phyloP scores from a whole-genome alignment of 37 sponge, comb jelly and placozoan species.

The Mnemiopsis leidyi region DNA sequence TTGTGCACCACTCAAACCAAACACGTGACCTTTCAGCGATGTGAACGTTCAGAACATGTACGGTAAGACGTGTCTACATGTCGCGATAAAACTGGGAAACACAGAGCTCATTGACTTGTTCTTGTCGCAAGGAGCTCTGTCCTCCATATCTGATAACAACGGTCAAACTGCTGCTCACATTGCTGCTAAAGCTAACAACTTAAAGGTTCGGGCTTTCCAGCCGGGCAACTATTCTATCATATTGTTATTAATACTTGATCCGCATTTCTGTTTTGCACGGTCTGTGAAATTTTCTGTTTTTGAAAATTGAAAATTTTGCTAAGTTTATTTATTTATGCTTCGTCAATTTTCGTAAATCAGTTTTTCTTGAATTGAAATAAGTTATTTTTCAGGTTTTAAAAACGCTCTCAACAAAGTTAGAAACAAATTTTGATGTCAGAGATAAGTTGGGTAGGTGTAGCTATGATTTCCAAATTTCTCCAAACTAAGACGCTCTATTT shows the following conservation, averaged over 20 bases:
- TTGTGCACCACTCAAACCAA: no score
- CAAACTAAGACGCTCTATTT: no score
- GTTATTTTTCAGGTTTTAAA: slow-evolving; percentile 26
- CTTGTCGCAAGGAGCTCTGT: neutral
- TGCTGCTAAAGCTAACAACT: slow-evolving; percentile 45
- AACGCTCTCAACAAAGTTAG: slow-evolving; percentile 3
- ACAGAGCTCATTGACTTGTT: neutral
- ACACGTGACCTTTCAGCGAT: neutral
- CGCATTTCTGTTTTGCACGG: no score
- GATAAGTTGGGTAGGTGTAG: slow-evolving; percentile 26
- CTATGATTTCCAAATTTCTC: no score
- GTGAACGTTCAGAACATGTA: slow-evolving; percentile 12
- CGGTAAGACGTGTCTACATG: slow-evolving; percentile 50
- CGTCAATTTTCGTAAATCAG: no score
- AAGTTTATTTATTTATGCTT: no score
- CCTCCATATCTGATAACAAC: slow-evolving; percentile 20
- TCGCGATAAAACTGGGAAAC: neutral
- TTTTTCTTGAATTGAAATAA: neutral
- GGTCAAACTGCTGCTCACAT: slow-evolving; percentile 61
- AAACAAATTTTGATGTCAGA: neutral
- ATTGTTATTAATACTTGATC: no score
- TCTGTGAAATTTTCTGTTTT: no score
- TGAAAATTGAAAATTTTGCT: no score
- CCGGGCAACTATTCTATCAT: no score
- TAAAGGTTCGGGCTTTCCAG: slow-evolving; percentile 48